Evolutionary conservation across 2,797 vertebrate species (phyloP), one percentile per base, ranked within the genome.

Genomic region (Atherinosoma microstoma): DNA sequence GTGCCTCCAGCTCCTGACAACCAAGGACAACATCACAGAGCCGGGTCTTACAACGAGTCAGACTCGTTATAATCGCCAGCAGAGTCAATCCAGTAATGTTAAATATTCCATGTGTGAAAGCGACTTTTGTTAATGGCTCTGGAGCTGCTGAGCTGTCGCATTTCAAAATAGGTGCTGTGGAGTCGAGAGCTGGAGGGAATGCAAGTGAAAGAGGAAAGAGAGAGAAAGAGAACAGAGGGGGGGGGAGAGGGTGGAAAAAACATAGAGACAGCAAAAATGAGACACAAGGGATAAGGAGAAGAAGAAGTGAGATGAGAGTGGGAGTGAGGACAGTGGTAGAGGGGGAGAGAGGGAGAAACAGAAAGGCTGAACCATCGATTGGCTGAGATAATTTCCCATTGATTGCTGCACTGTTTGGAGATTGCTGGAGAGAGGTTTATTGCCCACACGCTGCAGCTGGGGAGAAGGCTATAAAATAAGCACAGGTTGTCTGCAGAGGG

Each of bases 381-480:
- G 90, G 85, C 89, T 87, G 84, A 93, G 92, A 96, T 95, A 92
- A 94, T 95, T 95, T 94, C 87, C 92, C 94, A 95, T 95, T 95
- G 94, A 95, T 95, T 94, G 93, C 90, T 92, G 89, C 92, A 91
- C 92, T 94, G 93, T 92, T 94, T 93, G 91, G 93, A 92, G 91
- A 92, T 90, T 92, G 93, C 93, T 89, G 79, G 86, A 90, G 93
- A 92, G 91, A 92, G 92, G 93, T 95, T 95, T 95, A 95, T 95
- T 94, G 92, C 89, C 91, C 92, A 89, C 91, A 90, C 74, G 86
- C 89, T 92, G 92, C 93, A 94, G 91, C 91, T 86, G 89, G 89
- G 89, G 92, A 93, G 91, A 86, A 81, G 83, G 87, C 89, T 87
- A 91, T 94, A 92, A 93, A 94, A 93, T 90, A 89, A 89, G 86